Evolutionary conservation across 2,113 vertebrate species (phyloP).

Genomic region (Nannobrachium achirus): DNA sequence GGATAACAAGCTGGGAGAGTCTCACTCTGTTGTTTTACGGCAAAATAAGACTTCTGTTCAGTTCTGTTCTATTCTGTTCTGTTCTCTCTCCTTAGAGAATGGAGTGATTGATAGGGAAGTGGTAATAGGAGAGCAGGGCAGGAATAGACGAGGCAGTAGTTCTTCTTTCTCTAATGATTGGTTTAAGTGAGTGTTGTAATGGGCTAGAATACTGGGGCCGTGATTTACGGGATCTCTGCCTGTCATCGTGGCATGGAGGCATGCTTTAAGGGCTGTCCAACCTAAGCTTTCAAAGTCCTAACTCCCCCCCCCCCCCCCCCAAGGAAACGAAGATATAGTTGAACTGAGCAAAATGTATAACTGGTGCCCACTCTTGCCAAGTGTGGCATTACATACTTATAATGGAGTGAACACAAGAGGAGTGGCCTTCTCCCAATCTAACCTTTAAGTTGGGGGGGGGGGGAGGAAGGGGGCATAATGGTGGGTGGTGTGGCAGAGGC

Average conservation of each 20-base stretch:
- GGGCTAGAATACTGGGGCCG: conserved; percentile 52
- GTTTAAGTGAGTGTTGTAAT: conserved; percentile 77
- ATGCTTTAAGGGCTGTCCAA: conserved; percentile 13
- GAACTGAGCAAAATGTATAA: neutral
- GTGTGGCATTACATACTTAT: conserved; percentile 48
- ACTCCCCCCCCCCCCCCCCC: conserved; percentile 1
- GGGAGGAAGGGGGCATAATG: no score
- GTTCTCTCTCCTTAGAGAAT: conserved; percentile 42
- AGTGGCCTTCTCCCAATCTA: conserved; percentile 49
- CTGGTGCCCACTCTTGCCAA: conserved; percentile 29
- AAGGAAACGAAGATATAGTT: neutral
- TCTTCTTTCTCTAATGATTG: conserved; percentile 77
- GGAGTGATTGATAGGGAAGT: conserved; percentile 62
- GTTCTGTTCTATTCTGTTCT: conserved; percentile 47
- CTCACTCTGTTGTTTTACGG: conserved; percentile 34
- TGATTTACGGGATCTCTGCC: conserved; percentile 62
- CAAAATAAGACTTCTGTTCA: conserved; percentile 52
- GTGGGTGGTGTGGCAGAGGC: conserved; percentile 49
- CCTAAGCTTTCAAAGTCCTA: conserved; percentile 6
- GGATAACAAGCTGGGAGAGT: conserved; percentile 35
- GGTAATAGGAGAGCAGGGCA: conserved; percentile 62
- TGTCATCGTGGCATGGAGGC: conserved; percentile 26
- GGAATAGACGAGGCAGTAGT: conserved; percentile 55
- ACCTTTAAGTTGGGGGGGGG: conserved; percentile 58
- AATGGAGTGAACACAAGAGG: conserved; percentile 14